Percentiles rank a stretch among this genome's conserved stretches.
These are phyloP conservation scores for Drosophila novamexicana DNA, from an alignment of 1,140 invertebrate genomes.

Conservation along the genomic window DNA sequence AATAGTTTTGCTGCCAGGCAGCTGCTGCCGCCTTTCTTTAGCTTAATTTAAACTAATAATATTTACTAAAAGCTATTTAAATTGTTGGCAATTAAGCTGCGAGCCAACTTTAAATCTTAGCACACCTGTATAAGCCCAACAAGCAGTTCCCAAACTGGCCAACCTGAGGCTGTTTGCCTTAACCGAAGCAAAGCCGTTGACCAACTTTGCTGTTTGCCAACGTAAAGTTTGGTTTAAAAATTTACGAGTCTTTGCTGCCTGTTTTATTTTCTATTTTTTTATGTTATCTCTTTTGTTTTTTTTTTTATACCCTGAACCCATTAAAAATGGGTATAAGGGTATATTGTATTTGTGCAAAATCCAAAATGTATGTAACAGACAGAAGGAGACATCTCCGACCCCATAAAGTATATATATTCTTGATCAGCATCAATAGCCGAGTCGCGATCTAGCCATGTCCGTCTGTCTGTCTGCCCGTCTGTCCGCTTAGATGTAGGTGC, in stretches of 20 bases:
- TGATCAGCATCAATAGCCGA: too few species aligned
- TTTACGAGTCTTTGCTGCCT: conserved; percentile 26
- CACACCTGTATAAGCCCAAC: neutral
- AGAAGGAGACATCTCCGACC: too few species aligned
- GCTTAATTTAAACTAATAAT: neutral
- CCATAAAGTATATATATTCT: too few species aligned
- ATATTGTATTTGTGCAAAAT: too few species aligned
- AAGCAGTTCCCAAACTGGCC: neutral
- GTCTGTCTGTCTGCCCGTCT: too few species aligned
- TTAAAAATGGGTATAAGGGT: too few species aligned
- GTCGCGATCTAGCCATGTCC: too few species aligned
- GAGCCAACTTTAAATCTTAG: neutral
- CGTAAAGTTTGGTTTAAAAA: conserved; percentile 24
- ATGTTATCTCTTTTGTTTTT: neutral
- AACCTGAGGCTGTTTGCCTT: neutral
- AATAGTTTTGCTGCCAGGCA: neutral
- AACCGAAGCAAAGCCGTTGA: neutral
- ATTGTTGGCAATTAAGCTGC: neutral
- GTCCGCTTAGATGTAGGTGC: too few species aligned
- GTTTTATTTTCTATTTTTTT: neutral
- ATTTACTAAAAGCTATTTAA: neutral
- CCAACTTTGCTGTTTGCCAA: conserved; percentile 16
- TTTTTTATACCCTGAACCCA: neutral
- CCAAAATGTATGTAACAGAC: too few species aligned
- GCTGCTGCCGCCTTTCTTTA: neutral